phyloP scores from a whole-genome alignment of 2,888 invertebrate species.

The Caprella mutica region DNA sequence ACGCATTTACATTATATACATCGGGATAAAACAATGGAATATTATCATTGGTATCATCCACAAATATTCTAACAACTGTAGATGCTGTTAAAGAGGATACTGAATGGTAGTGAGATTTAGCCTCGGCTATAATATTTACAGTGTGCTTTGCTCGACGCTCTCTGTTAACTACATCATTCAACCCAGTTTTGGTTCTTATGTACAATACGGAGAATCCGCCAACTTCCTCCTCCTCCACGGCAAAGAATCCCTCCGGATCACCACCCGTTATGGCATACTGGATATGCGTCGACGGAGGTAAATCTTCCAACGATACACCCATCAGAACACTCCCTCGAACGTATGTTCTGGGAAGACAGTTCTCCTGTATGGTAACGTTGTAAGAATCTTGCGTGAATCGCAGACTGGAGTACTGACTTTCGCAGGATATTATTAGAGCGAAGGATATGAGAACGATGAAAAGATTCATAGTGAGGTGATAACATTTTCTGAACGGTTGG shows the following conservation, averaged over 20 bases:
- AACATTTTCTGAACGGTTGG: too few species aligned
- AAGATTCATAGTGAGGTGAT: too few species aligned
- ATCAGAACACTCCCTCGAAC: conserved; percentile 60
- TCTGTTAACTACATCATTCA: conserved; percentile 78
- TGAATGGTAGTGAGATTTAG: neutral
- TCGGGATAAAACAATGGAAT: conserved; percentile 86
- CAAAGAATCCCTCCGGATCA: conserved; percentile 81
- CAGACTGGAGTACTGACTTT: too few species aligned
- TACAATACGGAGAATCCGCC: conserved; percentile 91
- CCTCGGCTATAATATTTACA: neutral
- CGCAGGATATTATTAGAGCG: too few species aligned
- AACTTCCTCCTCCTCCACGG: conserved; percentile 74
- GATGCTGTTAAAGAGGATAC: neutral
- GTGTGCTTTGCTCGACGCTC: conserved; percentile 28
- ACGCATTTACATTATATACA: conserved; percentile 69
- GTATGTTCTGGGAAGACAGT: conserved; percentile 80
- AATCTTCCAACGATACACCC: conserved; percentile 54
- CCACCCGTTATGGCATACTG: conserved; percentile 78
- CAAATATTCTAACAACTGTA: conserved; percentile 55
- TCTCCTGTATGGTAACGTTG: conserved; percentile 84
- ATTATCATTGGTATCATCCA: conserved; percentile 78
- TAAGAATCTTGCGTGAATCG: conserved; percentile 50
- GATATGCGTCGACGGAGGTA: conserved; percentile 44
- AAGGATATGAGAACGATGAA: too few species aligned
- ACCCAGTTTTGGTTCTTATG: conserved; percentile 75